phyloP scores from a whole-genome alignment of 2,888 invertebrate genomes.

The Rotaria macrura region DNA sequence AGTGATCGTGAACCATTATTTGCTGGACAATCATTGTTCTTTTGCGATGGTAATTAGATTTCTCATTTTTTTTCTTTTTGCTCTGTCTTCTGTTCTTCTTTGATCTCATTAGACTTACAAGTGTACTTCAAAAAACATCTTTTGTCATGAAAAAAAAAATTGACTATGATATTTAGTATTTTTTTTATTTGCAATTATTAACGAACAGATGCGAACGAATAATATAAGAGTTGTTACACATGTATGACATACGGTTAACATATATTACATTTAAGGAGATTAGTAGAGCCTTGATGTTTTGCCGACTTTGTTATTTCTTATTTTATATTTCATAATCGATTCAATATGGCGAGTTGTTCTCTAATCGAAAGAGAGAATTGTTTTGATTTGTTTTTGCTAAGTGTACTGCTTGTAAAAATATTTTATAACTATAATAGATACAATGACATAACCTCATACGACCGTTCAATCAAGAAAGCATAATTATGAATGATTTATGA shows the following conservation, averaged over 20 bases:
- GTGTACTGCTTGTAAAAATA: too few relatives aligned
- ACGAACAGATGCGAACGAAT: background rate
- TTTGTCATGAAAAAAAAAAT: background rate
- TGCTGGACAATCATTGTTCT: slow-evolving; percentile 12
- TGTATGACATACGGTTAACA: background rate
- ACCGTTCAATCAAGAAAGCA: too few relatives aligned
- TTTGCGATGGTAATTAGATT: background rate
- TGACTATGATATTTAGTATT: background rate
- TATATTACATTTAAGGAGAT: background rate
- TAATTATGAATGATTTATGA: background rate
- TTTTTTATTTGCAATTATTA: background rate
- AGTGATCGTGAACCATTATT: slow-evolving; percentile 4
- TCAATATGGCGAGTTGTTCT: background rate
- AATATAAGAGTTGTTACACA: background rate
- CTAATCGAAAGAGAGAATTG: background rate
- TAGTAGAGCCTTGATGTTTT: background rate
- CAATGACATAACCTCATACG: too few relatives aligned
- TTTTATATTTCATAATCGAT: background rate
- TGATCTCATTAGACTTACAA: background rate
- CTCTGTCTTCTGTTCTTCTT: too few relatives aligned
- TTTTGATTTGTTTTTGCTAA: too few relatives aligned
- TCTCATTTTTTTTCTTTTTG: too few relatives aligned
- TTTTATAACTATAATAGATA: too few relatives aligned
- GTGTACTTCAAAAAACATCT: background rate
- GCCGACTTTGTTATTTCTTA: background rate